These are phyloP conservation scores for Electrona antarctica DNA, from an alignment of 2,113 vertebrate species.

Conservation along the genomic window DNA sequence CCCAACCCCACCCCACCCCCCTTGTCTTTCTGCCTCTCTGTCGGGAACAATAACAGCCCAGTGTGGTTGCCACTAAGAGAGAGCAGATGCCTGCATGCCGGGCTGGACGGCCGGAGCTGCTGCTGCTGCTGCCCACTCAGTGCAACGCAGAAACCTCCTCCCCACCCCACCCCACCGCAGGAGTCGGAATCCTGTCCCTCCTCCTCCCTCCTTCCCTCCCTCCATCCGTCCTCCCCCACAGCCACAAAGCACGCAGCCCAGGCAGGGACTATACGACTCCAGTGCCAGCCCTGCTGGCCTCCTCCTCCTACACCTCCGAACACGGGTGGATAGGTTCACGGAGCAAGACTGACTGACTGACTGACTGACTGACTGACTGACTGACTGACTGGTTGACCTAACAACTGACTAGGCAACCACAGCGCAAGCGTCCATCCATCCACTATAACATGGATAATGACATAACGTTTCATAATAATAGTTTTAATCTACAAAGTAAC, in stretches of 20 bases:
- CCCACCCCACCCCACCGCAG: constrained; percentile 64
- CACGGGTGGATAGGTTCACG: constrained; percentile 66
- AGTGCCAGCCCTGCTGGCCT: constrained; percentile 57
- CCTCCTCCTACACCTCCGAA: constrained; percentile 59
- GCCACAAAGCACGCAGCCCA: constrained; percentile 65
- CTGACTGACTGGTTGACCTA: too few relatives aligned
- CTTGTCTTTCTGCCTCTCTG: constrained; percentile 52
- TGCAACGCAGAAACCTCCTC: constrained; percentile 54
- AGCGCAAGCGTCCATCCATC: too few relatives aligned
- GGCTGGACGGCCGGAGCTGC: too few relatives aligned
- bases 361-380: too few relatives aligned
- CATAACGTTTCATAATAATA: too few relatives aligned
- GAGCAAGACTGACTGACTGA: background rate
- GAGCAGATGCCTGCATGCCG: constrained; percentile 69
- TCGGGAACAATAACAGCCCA: constrained; percentile 78
- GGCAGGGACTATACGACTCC: constrained; percentile 33
- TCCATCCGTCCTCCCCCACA: constrained; percentile 32
- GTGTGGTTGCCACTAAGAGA: constrained; percentile 79
- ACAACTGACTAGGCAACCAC: too few relatives aligned
- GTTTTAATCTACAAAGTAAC: too few relatives aligned
- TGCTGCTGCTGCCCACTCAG: constrained; percentile 73
- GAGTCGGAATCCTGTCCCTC: constrained; percentile 59
- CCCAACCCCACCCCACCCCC: background rate
- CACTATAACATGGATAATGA: too few relatives aligned
- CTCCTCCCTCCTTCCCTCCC: constrained; percentile 25